Evolutionary conservation across 2,888 invertebrate genomes (phyloP), one percentile per base, ranked within the genome.

Genomic region (Rugalucina vietnamica): DNA sequence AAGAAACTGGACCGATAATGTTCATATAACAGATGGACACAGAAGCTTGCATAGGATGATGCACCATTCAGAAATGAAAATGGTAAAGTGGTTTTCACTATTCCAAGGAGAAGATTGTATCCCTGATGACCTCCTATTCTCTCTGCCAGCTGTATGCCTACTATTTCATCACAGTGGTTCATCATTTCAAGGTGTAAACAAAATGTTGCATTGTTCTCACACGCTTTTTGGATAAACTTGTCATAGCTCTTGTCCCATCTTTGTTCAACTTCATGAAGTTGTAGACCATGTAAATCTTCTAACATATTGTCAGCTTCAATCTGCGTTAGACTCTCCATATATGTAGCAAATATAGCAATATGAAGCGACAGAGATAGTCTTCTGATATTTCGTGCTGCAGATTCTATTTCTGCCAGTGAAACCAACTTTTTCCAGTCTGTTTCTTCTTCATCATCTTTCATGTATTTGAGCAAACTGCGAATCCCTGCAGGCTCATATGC

Each of bases 1-100:
- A 84, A 88, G 14, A 39, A 14, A 4, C 84, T 80, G 21, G 78
- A 54, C 37, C n/a, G 12, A 29, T 84, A 84, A 57, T 84, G 82
- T 14, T 71, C 76, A 43, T 78, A 71, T 0, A 84, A 60, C 14
- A 85, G 69, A 24, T 83, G 34, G 12, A 81, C 73, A 74, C 75
- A 76, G 70, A 81, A 85, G 1, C 86, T 32, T 21, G 86, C 84
- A 84, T 88, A 86, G 21, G 84, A 79, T 39, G 81, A 72, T 50
- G 88, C 85, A 2, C 84, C 83, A 74, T 88, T 86, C 0, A 88
- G 39, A 73, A 88, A 87, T 10, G 87, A 60, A 85, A 87, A 87
- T 34, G 84, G 83, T 37, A 87, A 75, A 34, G 82, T 70, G 34
- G 34, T 65, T 70, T 87, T 87, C 3, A 87, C 82, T 29, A 34